Base-by-base conservation (phyloP, 2,888 invertebrate species). In the Thera obeliscata region DNA sequence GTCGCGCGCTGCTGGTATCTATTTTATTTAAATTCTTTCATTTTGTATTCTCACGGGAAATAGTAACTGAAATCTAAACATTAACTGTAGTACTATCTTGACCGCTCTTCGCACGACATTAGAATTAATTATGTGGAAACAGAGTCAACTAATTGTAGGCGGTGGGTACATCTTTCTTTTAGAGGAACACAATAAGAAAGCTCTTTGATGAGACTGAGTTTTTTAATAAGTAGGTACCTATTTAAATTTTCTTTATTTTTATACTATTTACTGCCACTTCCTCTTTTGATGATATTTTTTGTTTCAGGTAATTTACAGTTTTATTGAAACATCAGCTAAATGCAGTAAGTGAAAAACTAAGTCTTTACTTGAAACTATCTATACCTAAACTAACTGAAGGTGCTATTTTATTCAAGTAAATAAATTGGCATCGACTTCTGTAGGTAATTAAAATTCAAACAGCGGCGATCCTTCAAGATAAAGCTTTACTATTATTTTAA, bases 31-130 rank as follows among this genome's bases (percentile, higher is more conserved):
- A 82, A 80, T 81, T 76, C 66, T 71, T 73, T 68, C 76, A 72
- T 81, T 86, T 82, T 78, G 83, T 84, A 87, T 87, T 85, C 85
- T 69, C 69, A 66, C 76, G 79, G 83, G 79, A 77, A 82, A 81
- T 74, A 76, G 61, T 60, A 65, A 68, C 60, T 73, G 72, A 79
- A 73, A 86, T 88, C 89, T 85, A 83, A 86, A 87, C 87, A 79
- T 86, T 87, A 88, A 87, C 86, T 84, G 86, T 86, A 81, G 43
- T 46, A 46, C 74, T 72, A 70, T 76, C 75, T 74, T 78, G 78
- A 81, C 81, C 77, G 80, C 76, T 80, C 76, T 77, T 71, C 62
- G 82, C 80, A 87, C 88, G 83, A 79, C 79, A 76, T 75, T 76
- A 78, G 86, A 88, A 88, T 90, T 72, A 79, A 80, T 74, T 76